A percentile compares a stretch with the other conserved stretches of the same genome.
Conservation (phyloP, 2,888 invertebrate species). For the Leptopilina myrica region DNA sequence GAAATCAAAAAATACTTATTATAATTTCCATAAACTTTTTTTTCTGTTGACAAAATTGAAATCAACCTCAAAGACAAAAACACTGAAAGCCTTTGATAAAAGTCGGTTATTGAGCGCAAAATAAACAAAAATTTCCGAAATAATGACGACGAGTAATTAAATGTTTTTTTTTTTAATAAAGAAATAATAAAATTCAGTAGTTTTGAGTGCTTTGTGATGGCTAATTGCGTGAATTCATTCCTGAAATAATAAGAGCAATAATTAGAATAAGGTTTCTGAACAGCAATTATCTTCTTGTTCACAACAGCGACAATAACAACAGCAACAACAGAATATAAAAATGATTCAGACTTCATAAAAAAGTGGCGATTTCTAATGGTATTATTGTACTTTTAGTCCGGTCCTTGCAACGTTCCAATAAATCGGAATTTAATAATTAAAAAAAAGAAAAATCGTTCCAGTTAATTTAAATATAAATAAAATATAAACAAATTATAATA, state of each 20-base stretch:
- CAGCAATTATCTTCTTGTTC: slow-evolving; percentile 6
- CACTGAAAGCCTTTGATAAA: slow-evolving; percentile 30
- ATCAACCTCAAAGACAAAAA: slow-evolving; percentile 13
- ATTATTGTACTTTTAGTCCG: not conserved
- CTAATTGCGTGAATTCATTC: slow-evolving; percentile 54
- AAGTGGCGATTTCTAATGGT: too few species aligned
- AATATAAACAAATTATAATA: too few species aligned
- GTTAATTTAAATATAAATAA: too few species aligned
- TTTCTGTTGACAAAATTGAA: not conserved
- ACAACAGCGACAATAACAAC: slow-evolving; percentile 40
- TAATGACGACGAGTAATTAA: not conserved
- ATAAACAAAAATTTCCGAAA: slow-evolving; percentile 13
- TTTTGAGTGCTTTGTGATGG: slow-evolving; percentile 33
- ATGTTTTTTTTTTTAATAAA: not conserved
- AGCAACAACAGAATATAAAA: slow-evolving; percentile 35
- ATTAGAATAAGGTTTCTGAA: slow-evolving; percentile 23
- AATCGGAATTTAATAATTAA: not conserved
- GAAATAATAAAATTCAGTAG: slow-evolving; percentile 16
- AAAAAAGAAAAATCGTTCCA: not conserved
- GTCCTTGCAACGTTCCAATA: too few species aligned
- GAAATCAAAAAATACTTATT: slow-evolving; percentile 74
- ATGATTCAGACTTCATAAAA: slow-evolving; percentile 17
- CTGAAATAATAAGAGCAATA: slow-evolving; percentile 56
- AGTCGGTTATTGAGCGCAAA: slow-evolving; percentile 35
- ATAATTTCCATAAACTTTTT: not conserved